These are phyloP conservation scores for Musca domestica DNA, from an alignment of 1,140 invertebrate genomes.

Conservation along the genomic window DNA sequence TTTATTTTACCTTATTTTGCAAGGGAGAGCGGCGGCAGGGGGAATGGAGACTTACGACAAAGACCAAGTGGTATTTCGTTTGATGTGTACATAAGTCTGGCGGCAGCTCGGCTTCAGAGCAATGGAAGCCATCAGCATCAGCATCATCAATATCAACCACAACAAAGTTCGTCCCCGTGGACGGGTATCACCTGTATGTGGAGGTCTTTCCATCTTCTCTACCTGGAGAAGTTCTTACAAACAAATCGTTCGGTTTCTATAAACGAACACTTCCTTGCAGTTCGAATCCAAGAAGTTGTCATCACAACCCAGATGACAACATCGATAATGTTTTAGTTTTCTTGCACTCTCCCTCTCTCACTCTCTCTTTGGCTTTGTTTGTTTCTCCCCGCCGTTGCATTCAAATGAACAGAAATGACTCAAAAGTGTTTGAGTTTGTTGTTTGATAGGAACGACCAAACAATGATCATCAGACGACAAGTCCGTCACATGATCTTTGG, in stretches of 20 bases:
- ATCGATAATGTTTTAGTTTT: conserved; percentile 13
- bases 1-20: neutral
- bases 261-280: neutral
- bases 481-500: too few relatives aligned
- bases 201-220: neutral
- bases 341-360: neutral
- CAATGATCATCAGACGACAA: too few relatives aligned
- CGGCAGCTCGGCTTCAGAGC: too few relatives aligned
- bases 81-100: neutral
- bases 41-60: neutral
- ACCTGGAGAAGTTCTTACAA: neutral
- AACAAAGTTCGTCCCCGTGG: neutral
- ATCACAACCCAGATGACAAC: conserved; percentile 17
- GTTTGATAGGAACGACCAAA: too few relatives aligned
- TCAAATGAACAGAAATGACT: too few relatives aligned
- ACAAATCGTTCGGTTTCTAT: conserved; percentile 5
- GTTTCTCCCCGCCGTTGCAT: too few relatives aligned
- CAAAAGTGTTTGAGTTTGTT: too few relatives aligned
- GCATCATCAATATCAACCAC: neutral
- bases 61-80: conserved; percentile 10
- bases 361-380: too few relatives aligned
- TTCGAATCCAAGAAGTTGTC: conserved; percentile 7
- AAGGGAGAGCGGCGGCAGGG: neutral
- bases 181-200: neutral
- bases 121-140: conserved; percentile 11